These are phyloP conservation scores for Basileuterus tristriatus DNA, from an alignment of 2,797 vertebrate genomes.

Conservation along the genomic window DNA sequence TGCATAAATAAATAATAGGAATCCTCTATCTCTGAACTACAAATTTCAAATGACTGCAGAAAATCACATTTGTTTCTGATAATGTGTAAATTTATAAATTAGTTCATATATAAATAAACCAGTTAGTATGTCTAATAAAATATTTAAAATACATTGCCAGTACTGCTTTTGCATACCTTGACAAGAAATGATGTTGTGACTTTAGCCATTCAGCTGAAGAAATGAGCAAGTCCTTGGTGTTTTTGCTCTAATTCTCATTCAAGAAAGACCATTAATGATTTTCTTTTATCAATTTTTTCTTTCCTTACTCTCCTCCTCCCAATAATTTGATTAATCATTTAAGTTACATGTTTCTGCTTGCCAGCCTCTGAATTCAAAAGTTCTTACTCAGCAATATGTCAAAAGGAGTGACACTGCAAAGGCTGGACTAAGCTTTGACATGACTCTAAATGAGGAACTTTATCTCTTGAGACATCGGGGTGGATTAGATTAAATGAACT, in stretches of 20 bases:
- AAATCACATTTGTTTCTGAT: neutral
- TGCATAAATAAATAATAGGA: neutral
- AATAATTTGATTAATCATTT: conserved; percentile 53
- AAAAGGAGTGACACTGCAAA: conserved; percentile 23
- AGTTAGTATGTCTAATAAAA: neutral
- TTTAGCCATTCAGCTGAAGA: neutral
- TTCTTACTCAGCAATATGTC: conserved; percentile 43
- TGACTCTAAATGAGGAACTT: conserved; percentile 34
- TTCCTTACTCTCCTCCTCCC: neutral
- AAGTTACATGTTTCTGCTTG: conserved; percentile 16
- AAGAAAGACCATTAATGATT: neutral
- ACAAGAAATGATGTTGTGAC: neutral
- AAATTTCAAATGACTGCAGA: neutral
- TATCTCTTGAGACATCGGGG: conserved; percentile 25
- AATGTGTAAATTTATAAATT: neutral
- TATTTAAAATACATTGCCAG: neutral
- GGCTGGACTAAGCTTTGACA: conserved; percentile 33
- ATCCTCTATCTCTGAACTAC: neutral
- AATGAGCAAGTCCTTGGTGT: neutral
- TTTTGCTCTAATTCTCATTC: neutral
- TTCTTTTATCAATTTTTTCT: neutral
- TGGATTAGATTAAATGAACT: conserved; percentile 42
- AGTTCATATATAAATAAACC: neutral
- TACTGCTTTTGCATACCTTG: neutral
- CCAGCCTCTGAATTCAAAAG: neutral